These are phyloP conservation scores for Gila robusta DNA, from an alignment of 2,797 vertebrate species.

Conservation along the genomic window DNA sequence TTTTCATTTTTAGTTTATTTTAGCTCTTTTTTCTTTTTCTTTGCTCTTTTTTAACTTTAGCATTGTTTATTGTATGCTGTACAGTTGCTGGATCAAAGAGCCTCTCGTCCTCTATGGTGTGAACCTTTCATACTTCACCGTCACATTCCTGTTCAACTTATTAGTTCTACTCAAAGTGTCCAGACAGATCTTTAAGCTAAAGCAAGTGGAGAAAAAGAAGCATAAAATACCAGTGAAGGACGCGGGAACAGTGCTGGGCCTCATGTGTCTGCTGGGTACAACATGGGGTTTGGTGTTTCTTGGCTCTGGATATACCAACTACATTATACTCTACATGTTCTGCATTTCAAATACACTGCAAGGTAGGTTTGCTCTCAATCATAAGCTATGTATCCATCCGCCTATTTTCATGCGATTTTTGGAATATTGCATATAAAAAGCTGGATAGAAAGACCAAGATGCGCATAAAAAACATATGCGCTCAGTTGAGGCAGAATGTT, in stretches of 20 bases:
- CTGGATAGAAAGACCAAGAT: not conserved
- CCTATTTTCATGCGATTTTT: not conserved
- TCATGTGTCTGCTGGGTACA: constrained; percentile 82
- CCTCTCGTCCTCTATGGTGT: constrained; percentile 61
- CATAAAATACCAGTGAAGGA: not conserved
- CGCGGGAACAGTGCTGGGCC: constrained; percentile 73
- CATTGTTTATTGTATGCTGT: constrained; percentile 7
- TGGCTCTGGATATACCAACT: constrained; percentile 69
- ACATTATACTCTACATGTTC: constrained; percentile 81
- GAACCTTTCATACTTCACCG: constrained; percentile 75
- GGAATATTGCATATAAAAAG: not conserved
- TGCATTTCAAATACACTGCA: constrained; percentile 83
- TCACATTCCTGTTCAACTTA: constrained; percentile 77
- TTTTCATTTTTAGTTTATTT: constrained; percentile 61
- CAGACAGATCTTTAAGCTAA: constrained; percentile 67
- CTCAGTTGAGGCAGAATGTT: too few relatives aligned
- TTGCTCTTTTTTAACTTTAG: not conserved
- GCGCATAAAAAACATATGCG: not conserved
- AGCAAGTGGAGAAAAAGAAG: not conserved
- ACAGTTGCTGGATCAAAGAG: constrained; percentile 84
- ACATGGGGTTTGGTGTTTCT: constrained; percentile 83
- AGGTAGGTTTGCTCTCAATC: constrained; percentile 63
- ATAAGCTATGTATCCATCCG: not conserved
- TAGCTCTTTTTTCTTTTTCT: not conserved
- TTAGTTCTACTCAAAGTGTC: constrained; percentile 73